phyloP scores from a whole-genome alignment of 2,888 invertebrate species.

The Trissonchulus latispiculum region DNA sequence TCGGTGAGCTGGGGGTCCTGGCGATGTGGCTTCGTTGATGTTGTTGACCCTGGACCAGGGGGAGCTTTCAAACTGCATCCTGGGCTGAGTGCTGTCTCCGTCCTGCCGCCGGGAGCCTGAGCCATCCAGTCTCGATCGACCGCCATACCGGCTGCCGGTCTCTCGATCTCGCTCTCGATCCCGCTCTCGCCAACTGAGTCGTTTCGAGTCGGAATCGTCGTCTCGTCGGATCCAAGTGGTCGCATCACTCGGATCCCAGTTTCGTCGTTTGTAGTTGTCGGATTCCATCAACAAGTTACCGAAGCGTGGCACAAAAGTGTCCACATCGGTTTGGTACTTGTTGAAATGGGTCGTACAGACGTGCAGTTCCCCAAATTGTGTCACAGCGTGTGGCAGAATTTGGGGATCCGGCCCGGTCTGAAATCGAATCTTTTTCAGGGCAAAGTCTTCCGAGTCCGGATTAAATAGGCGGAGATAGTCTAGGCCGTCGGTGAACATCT shows the following conservation, averaged over 20 bases:
- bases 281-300: not conserved
- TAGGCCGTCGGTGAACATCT: constrained; percentile 86
- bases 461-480: constrained; percentile 87
- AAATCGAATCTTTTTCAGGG: constrained; percentile 51
- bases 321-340: constrained; percentile 6
- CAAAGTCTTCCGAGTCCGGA: constrained; percentile 58
- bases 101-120: not conserved
- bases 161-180: constrained; percentile 7
- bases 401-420: constrained; percentile 74
- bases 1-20: not conserved
- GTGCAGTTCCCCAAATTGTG: constrained; percentile 78
- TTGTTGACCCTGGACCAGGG: not conserved
- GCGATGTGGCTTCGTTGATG: not conserved
- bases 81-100: not conserved
- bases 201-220: not conserved
- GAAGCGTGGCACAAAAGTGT: constrained; percentile 1
- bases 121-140: not conserved
- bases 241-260: constrained; percentile 14
- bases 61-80: constrained; percentile 3
- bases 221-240: not conserved
- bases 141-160: not conserved
- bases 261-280: constrained; percentile 13
- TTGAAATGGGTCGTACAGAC: constrained; percentile 55
- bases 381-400: constrained; percentile 72
- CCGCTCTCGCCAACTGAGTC: not conserved